Evolutionary conservation across 2,888 invertebrate species (phyloP).

Genomic region (Rhimphoctona megacephalus): DNA sequence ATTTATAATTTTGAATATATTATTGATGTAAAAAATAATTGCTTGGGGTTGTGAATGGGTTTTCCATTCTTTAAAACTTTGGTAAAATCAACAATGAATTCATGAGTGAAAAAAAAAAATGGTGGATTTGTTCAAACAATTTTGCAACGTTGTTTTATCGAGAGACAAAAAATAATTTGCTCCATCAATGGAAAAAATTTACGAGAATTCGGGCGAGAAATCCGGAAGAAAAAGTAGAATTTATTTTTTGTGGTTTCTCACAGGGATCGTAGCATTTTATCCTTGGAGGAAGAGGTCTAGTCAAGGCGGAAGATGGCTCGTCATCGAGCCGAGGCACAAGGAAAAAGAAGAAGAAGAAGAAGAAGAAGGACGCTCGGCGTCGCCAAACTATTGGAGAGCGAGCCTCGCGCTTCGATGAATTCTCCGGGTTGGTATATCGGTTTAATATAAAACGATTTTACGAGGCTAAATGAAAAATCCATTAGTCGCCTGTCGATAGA

Average conservation of each 20-base stretch:
- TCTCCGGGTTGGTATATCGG: conserved; percentile 73
- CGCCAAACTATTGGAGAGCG: conserved; percentile 39
- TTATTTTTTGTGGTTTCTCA: conserved; percentile 33
- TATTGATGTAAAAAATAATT: neutral
- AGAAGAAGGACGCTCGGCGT: conserved; percentile 2
- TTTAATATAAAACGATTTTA: conserved; percentile 80
- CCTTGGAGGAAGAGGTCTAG: conserved; percentile 65
- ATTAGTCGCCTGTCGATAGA: conserved; percentile 76
- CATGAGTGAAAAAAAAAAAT: neutral
- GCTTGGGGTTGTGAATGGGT: neutral
- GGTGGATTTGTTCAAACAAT: neutral
- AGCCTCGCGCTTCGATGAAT: conserved; percentile 70
- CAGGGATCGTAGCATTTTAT: conserved; percentile 60
- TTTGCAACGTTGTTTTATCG: neutral
- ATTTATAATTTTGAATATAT: no score
- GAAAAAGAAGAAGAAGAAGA: neutral
- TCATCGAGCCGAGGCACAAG: conserved; percentile 24
- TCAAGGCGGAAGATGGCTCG: conserved; percentile 55
- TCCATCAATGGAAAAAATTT: neutral
- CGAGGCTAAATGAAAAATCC: conserved; percentile 78
- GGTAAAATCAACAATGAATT: neutral
- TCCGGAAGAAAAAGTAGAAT: neutral
- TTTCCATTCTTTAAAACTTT: neutral
- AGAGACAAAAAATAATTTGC: neutral
- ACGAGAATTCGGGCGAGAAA: neutral